These are phyloP conservation scores for Acanthiza pusilla DNA, from an alignment of 2,797 vertebrate species.

Conservation along the genomic window DNA sequence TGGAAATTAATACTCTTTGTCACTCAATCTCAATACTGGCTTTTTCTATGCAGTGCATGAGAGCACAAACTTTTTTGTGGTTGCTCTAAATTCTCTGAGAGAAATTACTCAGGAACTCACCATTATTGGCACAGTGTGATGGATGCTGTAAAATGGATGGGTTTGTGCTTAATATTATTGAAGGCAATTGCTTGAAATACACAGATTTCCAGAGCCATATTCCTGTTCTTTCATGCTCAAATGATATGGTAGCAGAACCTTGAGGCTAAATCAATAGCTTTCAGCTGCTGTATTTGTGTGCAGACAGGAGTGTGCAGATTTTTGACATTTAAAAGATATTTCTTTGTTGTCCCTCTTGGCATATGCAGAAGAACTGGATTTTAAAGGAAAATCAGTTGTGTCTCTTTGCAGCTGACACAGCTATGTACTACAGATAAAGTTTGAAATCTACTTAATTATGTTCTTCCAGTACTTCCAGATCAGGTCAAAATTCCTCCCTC, in stretches of 20 bases:
- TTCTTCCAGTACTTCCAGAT: neutral
- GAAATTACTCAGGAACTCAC: neutral
- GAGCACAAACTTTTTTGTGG: neutral
- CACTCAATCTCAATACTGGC: neutral
- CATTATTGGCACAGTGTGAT: neutral
- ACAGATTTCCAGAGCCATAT: neutral
- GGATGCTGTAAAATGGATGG: neutral
- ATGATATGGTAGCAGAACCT: neutral
- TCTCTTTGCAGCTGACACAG: neutral
- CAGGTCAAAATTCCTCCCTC: neutral
- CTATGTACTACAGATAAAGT: neutral
- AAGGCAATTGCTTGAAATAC: neutral
- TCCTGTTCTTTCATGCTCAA: neutral
- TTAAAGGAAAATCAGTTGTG: neutral
- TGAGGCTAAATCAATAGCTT: neutral
- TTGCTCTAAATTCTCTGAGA: neutral
- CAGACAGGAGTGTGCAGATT: neutral
- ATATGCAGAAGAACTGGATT: neutral
- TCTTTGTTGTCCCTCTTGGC: neutral
- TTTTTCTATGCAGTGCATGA: neutral
- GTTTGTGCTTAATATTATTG: neutral
- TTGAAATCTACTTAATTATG: neutral
- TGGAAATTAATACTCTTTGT: neutral
- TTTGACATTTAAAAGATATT: neutral
- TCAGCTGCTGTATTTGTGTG: neutral